Conservation (phyloP, 2,888 invertebrate species). For the Cryptophagus acutangulus region DNA sequence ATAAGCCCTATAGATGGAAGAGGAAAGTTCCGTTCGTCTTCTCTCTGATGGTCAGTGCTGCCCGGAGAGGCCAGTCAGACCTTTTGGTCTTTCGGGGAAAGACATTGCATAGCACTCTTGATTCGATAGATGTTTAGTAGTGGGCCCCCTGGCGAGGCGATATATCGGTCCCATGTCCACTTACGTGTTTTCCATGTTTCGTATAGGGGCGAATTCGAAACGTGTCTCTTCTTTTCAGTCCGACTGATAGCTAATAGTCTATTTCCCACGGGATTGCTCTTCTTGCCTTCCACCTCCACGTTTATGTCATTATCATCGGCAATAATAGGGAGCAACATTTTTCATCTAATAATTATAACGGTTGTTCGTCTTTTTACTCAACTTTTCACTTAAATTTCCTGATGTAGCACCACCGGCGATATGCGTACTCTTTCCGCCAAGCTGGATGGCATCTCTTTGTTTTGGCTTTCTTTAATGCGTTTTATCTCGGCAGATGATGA, state of each 20-base stretch:
- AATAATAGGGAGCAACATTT: neutral
- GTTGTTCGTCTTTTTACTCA: conserved; percentile 17
- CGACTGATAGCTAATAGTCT: conserved; percentile 37
- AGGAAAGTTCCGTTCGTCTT: no score
- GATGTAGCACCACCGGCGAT: conserved; percentile 33
- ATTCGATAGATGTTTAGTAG: conserved; percentile 33
- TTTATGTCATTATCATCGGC: neutral
- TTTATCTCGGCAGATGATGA: conserved; percentile 15
- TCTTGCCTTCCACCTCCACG: conserved; percentile 8
- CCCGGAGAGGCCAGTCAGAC: conserved; percentile 12
- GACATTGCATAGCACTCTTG: conserved; percentile 34
- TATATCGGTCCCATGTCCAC: conserved; percentile 45
- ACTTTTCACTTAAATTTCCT: conserved; percentile 47
- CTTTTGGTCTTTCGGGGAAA: conserved; percentile 23
- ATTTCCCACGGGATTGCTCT: conserved; percentile 37
- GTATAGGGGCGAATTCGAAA: conserved; percentile 29
- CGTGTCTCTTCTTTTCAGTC: conserved; percentile 35
- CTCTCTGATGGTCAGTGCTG: conserved; percentile 1
- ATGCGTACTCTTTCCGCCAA: conserved; percentile 32
- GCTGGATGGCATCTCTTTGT: conserved; percentile 42
- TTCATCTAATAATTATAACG: neutral
- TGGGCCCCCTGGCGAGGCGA: conserved; percentile 36
- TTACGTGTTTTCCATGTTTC: conserved; percentile 43
- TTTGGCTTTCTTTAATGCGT: conserved; percentile 40
- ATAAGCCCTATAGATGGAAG: no score